Percentiles rank a stretch among this genome's conserved stretches.
These are phyloP conservation scores for Enteromius viviparus DNA, from an alignment of 2,797 vertebrate genomes.

Conservation along the genomic window DNA sequence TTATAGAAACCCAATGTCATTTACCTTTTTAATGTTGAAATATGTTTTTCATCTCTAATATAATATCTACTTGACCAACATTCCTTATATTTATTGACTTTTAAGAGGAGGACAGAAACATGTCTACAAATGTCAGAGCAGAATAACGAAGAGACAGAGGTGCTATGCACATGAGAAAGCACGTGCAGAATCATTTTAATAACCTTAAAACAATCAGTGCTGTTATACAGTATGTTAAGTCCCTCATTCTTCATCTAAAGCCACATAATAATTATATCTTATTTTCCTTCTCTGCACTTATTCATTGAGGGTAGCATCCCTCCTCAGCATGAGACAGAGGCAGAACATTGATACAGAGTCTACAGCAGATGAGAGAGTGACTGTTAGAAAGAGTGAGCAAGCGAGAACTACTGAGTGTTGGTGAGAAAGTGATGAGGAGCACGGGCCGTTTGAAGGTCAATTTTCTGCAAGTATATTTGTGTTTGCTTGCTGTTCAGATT, in stretches of 20 bases:
- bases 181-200: not conserved
- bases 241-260: not conserved
- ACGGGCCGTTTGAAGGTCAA: conserved; percentile 36
- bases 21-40: conserved; percentile 32
- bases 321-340: conserved; percentile 6
- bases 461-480: conserved; percentile 54
- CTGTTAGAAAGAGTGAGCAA: conserved; percentile 33
- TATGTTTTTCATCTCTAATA: conserved; percentile 14
- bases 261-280: not conserved
- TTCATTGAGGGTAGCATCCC: conserved; percentile 31
- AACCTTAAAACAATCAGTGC: conserved; percentile 20
- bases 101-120: not conserved
- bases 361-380: not conserved
- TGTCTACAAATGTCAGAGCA: not conserved
- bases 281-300: conserved; percentile 24
- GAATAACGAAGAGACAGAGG: not conserved
- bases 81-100: conserved; percentile 40
- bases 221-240: conserved; percentile 22
- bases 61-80: not conserved
- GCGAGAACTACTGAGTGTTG: not conserved
- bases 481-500: conserved; percentile 61
- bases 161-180: not conserved
- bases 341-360: conserved; percentile 5
- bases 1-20: conserved; percentile 30
- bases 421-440: conserved; percentile 35